These are phyloP conservation scores for Micronycteris hirsuta DNA, from an alignment of 2,113 vertebrate species.

Conservation along the genomic window DNA sequence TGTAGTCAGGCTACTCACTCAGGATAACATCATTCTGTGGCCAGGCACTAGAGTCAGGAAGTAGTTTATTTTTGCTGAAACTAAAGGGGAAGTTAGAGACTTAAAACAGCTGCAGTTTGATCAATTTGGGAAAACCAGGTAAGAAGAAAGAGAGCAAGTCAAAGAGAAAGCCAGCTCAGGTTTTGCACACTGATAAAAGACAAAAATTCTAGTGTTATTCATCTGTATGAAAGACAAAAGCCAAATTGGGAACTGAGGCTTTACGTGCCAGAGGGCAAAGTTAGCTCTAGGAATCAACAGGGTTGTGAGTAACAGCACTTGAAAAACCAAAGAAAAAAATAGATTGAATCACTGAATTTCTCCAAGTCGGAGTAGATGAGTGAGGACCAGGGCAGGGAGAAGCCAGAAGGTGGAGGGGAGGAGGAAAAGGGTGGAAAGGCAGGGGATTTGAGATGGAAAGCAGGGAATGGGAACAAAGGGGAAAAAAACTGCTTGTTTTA, in stretches of 20 bases:
- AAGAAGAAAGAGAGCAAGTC: not conserved
- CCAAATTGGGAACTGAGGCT: not conserved
- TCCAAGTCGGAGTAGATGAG: not conserved
- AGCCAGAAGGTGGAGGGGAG: not conserved
- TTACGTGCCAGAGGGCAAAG: not conserved
- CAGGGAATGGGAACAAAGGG: not conserved
- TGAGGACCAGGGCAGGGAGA: not conserved
- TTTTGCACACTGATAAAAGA: not conserved
- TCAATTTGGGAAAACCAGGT: conserved; percentile 40
- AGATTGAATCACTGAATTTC: not conserved
- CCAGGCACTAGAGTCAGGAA: conserved; percentile 43
- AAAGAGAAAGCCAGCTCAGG: not conserved
- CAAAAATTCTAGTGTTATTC: not conserved
- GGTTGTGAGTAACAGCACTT: not conserved
- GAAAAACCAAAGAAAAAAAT: not conserved
- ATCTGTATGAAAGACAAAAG: not conserved
- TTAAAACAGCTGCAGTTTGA: conserved; percentile 43
- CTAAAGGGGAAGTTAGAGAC: conserved; percentile 41
- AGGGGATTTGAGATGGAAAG: not conserved
- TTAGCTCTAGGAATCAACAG: not conserved
- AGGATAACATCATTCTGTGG: not conserved
- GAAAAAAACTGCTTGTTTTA: not conserved
- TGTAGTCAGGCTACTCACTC: not conserved
- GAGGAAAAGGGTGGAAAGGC: not conserved
- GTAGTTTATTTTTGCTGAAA: conserved; percentile 54